A percentile compares a stretch with the other conserved stretches of the same genome.
phyloP scores from a whole-genome alignment of 2,888 invertebrate species.

The Chloroclysta siterata region DNA sequence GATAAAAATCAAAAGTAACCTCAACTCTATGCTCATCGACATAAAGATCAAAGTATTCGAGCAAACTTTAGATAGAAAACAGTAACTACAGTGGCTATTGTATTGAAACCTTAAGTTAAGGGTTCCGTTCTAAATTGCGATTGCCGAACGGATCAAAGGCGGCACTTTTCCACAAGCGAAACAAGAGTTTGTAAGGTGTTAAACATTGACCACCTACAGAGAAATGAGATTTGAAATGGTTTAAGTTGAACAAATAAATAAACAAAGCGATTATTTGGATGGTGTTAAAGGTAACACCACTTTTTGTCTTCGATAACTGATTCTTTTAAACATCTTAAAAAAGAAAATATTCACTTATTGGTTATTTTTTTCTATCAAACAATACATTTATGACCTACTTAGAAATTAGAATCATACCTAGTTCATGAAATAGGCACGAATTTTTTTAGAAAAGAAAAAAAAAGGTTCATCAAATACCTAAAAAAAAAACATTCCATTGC shows the following conservation, averaged over 20 bases:
- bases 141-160: constrained; percentile 19
- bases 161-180: constrained; percentile 4
- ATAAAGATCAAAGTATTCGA: constrained; percentile 9
- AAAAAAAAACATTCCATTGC: no score
- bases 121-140: constrained; percentile 8
- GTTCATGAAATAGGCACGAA: no score
- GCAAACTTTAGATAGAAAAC: constrained; percentile 1
- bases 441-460: no score
- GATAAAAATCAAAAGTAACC: neutral
- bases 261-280: neutral
- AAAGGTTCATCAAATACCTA: no score
- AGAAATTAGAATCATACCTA: no score
- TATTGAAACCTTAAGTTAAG: constrained; percentile 13
- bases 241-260: neutral
- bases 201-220: constrained; percentile 9
- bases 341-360: no score
- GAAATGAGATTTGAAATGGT: constrained; percentile 11
- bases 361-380: no score
- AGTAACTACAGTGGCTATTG: constrained; percentile 20
- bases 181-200: constrained; percentile 13
- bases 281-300: no score
- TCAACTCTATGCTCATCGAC: neutral
- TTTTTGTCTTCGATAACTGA: no score
- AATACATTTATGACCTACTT: no score
- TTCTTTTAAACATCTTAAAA: no score